Conservation (phyloP, 2,888 invertebrate species). For the Abscondita cerata region DNA sequence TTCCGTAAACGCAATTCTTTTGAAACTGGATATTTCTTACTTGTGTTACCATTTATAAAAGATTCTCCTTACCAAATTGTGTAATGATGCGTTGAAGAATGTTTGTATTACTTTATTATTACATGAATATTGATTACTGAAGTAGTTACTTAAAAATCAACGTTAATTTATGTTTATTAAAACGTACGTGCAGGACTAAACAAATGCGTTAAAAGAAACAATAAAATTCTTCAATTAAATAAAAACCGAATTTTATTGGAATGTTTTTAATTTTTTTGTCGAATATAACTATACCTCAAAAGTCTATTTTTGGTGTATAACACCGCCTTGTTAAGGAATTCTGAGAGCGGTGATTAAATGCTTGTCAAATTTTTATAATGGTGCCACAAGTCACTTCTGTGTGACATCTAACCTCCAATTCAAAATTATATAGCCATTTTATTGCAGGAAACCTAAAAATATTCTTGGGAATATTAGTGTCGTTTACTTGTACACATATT, state of each 20-base stretch:
- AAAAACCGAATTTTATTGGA: no score
- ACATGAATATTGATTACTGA: slow-evolving; percentile 2
- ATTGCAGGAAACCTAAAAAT: background rate
- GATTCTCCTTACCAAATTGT: background rate
- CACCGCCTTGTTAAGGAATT: background rate
- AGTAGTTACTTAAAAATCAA: background rate
- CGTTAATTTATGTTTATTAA: no score
- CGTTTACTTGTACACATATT: background rate
- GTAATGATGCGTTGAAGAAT: slow-evolving; percentile 1
- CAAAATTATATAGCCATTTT: background rate
- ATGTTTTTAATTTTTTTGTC: no score
- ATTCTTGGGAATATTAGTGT: background rate
- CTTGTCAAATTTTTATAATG: background rate
- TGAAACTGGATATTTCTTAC: background rate
- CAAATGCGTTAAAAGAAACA: no score
- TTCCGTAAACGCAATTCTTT: no score
- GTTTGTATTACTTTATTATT: background rate
- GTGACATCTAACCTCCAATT: background rate
- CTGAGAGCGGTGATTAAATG: background rate
- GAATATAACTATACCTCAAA: no score
- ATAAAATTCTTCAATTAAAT: no score
- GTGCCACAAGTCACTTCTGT: background rate
- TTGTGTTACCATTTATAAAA: slow-evolving; percentile 4
- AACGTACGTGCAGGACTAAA: no score
- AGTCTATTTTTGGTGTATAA: background rate